Evolutionary conservation across 2,113 vertebrate genomes (phyloP).

Genomic region (Dissostichus mawsoni): DNA sequence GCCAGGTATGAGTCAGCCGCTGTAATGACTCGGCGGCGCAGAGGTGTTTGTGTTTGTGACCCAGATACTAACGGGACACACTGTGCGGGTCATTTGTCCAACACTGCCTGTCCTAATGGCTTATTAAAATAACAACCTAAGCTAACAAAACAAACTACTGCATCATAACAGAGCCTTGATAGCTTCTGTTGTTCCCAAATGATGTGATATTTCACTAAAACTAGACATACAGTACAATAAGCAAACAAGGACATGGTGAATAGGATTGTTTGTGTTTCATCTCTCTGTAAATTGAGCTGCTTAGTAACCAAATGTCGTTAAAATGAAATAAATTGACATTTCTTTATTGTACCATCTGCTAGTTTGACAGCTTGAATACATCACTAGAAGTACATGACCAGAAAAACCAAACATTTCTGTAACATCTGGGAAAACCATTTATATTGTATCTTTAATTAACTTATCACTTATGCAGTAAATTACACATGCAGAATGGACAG

Average conservation of each 20-base stretch:
- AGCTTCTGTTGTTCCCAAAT: neutral
- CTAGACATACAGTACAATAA: neutral
- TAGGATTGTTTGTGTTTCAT: neutral
- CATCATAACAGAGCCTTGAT: too few relatives aligned
- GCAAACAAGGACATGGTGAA: neutral
- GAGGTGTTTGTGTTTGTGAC: conserved; percentile 29
- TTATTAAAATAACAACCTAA: neutral
- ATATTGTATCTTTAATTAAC: neutral
- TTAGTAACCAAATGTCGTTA: neutral
- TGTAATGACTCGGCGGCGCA: conserved; percentile 31
- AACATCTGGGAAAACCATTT: neutral
- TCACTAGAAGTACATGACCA: neutral
- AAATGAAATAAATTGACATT: neutral
- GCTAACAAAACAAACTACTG: neutral
- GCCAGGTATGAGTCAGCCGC: conserved; percentile 48
- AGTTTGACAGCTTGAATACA: neutral
- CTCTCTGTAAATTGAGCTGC: too few relatives aligned
- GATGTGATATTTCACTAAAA: neutral
- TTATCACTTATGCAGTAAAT: neutral
- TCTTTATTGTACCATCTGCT: neutral
- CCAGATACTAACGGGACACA: conserved; percentile 1
- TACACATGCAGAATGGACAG: neutral
- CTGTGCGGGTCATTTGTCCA: neutral
- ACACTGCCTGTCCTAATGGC: neutral
- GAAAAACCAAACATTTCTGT: neutral